Conservation (phyloP, 1,140 invertebrate species). For the Melitaea cinxia region DNA sequence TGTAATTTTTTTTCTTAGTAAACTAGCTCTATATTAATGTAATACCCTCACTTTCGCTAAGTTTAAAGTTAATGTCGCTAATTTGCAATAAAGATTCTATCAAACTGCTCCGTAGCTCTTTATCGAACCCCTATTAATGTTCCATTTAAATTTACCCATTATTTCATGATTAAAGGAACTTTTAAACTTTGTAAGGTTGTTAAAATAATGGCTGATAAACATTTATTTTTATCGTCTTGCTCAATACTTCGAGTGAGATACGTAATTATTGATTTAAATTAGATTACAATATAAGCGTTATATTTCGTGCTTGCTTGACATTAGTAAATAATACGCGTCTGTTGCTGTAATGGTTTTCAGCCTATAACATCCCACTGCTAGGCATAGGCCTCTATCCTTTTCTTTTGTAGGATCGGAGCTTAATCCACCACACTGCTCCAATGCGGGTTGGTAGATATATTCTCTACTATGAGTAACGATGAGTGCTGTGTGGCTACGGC, state of each 20-base stretch:
- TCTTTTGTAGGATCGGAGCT: too few species aligned
- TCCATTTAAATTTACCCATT: conserved; percentile 21
- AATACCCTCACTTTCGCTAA: conserved; percentile 9
- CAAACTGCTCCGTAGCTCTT: conserved; percentile 28
- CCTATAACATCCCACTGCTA: too few species aligned
- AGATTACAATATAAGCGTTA: too few species aligned
- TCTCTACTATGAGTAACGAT: too few species aligned
- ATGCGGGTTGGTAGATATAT: too few species aligned
- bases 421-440: too few species aligned
- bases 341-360: too few species aligned
- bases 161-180: conserved; percentile 25
- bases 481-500: too few species aligned
- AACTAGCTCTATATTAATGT: neutral
- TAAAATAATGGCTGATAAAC: conserved; percentile 9
- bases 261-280: too few species aligned
- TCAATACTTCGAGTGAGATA: conserved; percentile 3
- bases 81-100: conserved; percentile 33
- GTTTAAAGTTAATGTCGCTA: conserved; percentile 22
- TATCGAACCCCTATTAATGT: conserved; percentile 23
- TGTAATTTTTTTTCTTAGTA: neutral
- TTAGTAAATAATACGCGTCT: too few species aligned
- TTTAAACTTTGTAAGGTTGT: conserved; percentile 20
- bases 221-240: conserved; percentile 3
- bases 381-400: too few species aligned
- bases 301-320: too few species aligned